These are phyloP conservation scores for Propithecus perrieri DNA, from an alignment of 2,797 vertebrate species.

Conservation along the genomic window DNA sequence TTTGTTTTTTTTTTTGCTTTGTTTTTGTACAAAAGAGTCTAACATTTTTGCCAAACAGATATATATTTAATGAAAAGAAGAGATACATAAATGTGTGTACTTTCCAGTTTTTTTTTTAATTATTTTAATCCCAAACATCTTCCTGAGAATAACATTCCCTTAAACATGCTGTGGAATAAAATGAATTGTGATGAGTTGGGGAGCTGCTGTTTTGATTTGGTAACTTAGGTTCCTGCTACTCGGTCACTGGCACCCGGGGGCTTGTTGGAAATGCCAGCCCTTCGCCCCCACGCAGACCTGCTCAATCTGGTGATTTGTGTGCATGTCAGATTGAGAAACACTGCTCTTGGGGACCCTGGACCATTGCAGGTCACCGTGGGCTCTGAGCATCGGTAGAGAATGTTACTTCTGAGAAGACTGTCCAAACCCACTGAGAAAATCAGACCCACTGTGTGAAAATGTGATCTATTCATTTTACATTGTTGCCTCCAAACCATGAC, in stretches of 20 bases:
- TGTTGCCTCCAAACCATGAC: neutral
- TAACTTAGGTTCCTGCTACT: neutral
- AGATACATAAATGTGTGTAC: slow-evolving; percentile 83
- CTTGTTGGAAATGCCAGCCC: neutral
- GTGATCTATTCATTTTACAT: neutral
- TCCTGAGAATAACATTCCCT: slow-evolving; percentile 80
- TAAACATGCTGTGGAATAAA: slow-evolving; percentile 87
- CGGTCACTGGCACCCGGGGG: neutral
- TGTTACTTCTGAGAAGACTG: neutral
- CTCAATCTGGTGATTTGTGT: neutral
- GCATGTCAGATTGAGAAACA: neutral
- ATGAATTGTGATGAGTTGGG: slow-evolving; percentile 82
- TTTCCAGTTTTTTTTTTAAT: slow-evolving; percentile 85
- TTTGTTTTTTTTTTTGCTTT: slow-evolving; percentile 77
- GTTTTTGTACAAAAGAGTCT: slow-evolving; percentile 87
- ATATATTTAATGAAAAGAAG: slow-evolving; percentile 91
- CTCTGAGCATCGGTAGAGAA: neutral
- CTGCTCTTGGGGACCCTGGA: neutral
- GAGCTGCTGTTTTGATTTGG: slow-evolving; percentile 70
- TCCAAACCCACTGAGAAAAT: neutral
- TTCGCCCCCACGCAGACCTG: neutral
- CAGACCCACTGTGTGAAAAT: neutral
- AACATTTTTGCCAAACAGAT: slow-evolving; percentile 89
- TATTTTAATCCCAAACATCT: slow-evolving; percentile 84
- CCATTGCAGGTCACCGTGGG: neutral